Base-by-base conservation (phyloP, 2,113 vertebrate species). In the Pholis gunnellus region DNA sequence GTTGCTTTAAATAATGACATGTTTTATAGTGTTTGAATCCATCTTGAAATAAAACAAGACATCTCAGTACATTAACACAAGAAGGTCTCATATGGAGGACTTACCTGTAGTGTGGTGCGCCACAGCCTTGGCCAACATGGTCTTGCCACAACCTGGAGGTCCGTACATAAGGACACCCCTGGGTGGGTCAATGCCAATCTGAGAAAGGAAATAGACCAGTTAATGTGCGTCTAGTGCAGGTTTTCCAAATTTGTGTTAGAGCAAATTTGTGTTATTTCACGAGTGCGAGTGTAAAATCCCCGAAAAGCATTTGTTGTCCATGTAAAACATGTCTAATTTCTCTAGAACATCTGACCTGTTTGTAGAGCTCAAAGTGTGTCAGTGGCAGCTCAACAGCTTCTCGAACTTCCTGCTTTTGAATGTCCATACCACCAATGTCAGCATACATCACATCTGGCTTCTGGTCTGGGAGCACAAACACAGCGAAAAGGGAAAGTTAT, bases 341-440 rank as follows among this genome's bases (percentile, higher is more conserved):
- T 46, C 4, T 40, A 46, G 2, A 63, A 50, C 52, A 22, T 72
- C 88, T 29, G 50, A 94, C 92, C 97, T 99, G 97, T 89, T 99
- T 99, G 66, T 99, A 99, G 75, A 99, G 97, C 87, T 99, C 97
- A 4, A 99, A 99, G 93, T 99, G 97, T 9, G 98, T 99, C 13
- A 99, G 96, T 0, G 98, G 98, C 54, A 99, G 96, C 88, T 99
- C 98, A 81, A 99, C 98, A 0, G 98, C 98, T 89, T 99, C 98
- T 59, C 98, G 91, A 31, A 99, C 98, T 91, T 99, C 98, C 93
- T 99, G 98, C 89, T 99, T 99, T 94, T 99, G 98, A 87, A 99
- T 99, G 92, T 99, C 98, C 98, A 99, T 99, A 18, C 98, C 98
- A 0, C 98, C 98, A 0, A 99, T 99, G 88, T 99, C 98, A 0